A percentile compares a stretch with the other conserved stretches of the same genome.
These are phyloP conservation scores for Palloptera scutellata DNA, from an alignment of 2,888 invertebrate species.

Conservation along the genomic window DNA sequence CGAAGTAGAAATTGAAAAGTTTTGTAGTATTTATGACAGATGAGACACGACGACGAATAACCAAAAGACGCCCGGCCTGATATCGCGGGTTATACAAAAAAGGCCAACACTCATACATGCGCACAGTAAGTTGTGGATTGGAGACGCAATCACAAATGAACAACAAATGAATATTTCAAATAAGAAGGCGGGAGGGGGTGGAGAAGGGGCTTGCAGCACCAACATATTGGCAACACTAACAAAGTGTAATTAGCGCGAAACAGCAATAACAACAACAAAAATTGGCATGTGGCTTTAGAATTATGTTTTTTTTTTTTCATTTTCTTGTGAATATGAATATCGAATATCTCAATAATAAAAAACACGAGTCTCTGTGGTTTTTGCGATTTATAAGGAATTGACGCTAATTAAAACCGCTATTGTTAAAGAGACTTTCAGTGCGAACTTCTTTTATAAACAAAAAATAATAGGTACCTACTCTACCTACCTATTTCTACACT, in stretches of 20 bases:
- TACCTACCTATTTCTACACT: too few relatives aligned
- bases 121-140: constrained; percentile 1
- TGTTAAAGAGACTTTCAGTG: constrained; percentile 41
- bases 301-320: not conserved
- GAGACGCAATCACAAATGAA: constrained; percentile 24
- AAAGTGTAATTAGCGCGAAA: constrained; percentile 54
- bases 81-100: constrained; percentile 3
- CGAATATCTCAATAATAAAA: too few relatives aligned
- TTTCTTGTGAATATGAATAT: not conserved
- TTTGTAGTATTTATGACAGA: constrained; percentile 57
- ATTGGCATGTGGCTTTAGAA: constrained; percentile 10
- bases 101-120: constrained; percentile 15
- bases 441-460: not conserved
- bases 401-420: constrained; percentile 53
- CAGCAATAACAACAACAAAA: constrained; percentile 26
- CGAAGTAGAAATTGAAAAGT: constrained; percentile 59
- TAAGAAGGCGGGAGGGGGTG: not conserved
- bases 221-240: constrained; percentile 33
- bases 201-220: not conserved
- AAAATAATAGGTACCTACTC: too few relatives aligned
- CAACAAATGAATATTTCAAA: constrained; percentile 22
- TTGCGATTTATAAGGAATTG: constrained; percentile 50
- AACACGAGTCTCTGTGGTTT: constrained; percentile 13
- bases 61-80: not conserved
- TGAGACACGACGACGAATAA: constrained; percentile 48